phyloP scores from a whole-genome alignment of 2,797 vertebrate genomes.

The Cygnus olor region DNA sequence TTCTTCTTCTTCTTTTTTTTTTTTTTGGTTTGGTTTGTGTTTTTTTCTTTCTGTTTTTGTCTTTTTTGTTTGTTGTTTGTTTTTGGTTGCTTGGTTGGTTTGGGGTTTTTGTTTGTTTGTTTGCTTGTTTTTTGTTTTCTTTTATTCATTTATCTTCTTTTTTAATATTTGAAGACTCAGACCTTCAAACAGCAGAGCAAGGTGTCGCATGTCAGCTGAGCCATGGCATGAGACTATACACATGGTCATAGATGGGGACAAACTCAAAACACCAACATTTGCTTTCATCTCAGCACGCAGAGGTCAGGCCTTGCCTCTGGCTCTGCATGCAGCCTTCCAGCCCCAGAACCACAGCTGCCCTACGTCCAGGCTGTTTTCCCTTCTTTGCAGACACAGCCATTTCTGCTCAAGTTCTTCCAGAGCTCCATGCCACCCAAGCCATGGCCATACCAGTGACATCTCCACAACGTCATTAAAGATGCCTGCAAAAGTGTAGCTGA shows the following conservation, averaged over 20 bases:
- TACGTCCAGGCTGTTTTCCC: background rate
- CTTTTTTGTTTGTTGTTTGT: background rate
- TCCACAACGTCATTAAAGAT: background rate
- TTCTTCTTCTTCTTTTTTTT: background rate
- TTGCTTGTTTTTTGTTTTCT: background rate
- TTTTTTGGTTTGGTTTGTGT: too few species aligned
- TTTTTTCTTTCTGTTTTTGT: background rate
- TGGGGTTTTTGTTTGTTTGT: background rate
- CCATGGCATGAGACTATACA: background rate
- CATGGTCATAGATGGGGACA: background rate
- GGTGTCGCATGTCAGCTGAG: background rate
- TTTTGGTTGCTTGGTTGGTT: background rate
- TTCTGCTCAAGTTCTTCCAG: background rate
- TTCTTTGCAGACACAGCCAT: background rate
- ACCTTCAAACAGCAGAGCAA: background rate
- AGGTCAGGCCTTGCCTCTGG: background rate
- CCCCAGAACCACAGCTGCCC: background rate
- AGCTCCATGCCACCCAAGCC: background rate
- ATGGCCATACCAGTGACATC: accelerated
- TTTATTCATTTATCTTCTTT: background rate
- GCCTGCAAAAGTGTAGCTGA: background rate
- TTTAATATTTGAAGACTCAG: background rate
- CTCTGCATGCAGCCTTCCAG: background rate
- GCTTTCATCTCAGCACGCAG: background rate
- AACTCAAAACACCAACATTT: background rate